Evolutionary conservation across 35 echinoderm and acorn worm genomes (phyloP), one percentile per base, ranked within the genome.

Genomic region (Hemicentrotus pulcherrimus): DNA sequence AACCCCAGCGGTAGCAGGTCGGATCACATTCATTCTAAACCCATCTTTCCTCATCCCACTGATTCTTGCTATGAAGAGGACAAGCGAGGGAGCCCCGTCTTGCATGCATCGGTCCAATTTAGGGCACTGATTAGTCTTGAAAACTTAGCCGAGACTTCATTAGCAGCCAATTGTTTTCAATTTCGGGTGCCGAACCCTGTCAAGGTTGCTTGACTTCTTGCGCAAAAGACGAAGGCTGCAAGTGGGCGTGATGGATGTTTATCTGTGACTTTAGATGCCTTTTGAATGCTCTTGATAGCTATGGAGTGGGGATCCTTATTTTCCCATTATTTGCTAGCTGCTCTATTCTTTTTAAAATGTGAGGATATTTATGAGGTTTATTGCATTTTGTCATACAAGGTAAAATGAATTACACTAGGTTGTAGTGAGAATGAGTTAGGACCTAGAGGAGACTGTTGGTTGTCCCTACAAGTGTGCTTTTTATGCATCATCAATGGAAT

Each of bases 61-160:
- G 87, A 89, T 13, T 32, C 45, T 32, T 22, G 6, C 87, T n/a
- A 46, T 13, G 65, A n/a, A 30, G 88, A 33, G 88, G 46, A 47
- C 88, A 41, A 33, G 24, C 46, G 13, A 90, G 88, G 88, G 88
- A 90, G 32, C 88, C 87, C 88, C 88, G 32, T n/a, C 46, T 50
- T 31, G n/a, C 48, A 50, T 47, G n/a, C 48, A 47, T 47, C 48
- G 13, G 48, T 3, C 91, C 91, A 93, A 93, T 93, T 93, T 93
- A 31, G 30, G 46, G 91, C n/a, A 31, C 48, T 93, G 91, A 93
- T 93, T 47, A 93, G 48, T 47, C 48, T 58, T 93, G 91, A 93
- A 93, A 93, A 93, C 91, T 47, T 93, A 93, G 91, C 48, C 91
- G 48, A 58, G 91, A 93, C 91, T 93, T 93, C 91, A 93, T 93